Evolutionary conservation across 2,797 vertebrate species (phyloP), one percentile per base, ranked within the genome.

Genomic region (Acrossocheilus fasciatus): DNA sequence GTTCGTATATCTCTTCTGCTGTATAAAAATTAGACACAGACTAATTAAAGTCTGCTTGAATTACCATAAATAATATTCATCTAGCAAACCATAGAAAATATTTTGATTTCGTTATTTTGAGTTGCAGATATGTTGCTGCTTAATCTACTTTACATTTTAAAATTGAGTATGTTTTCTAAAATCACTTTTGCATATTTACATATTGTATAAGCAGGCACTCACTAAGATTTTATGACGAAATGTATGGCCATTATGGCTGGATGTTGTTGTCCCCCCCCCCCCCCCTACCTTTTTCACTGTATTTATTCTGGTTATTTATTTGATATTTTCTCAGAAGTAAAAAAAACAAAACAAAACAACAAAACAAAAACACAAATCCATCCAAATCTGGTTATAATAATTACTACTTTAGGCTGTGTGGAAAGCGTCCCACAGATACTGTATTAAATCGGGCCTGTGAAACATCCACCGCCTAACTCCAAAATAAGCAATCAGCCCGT

Each of bases 401-500:
- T 90, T 85, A 81, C 85, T 62, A 66, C 74, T 75, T 47, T 41
- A 72, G 39, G 64, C 72, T 80, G 69, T 57, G 82, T 84, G 70
- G 74, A 82, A 80, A 83, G 43, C 43, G 4, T 66, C 82, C 80
- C 82, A 81, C 57, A 50, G 76, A 64, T n/a, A 54, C 76, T 54
- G 76, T 68, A 84, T 54, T 52, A 50, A 87, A 64, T 86, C 59
- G 34, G 81, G 59, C 43, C 30, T 43, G 41, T 66, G 43, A n/a
- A 86, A 81, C 52, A 30, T 76, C 87, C 85, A 84, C 47, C 34
- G 85, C 76, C 85, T 77, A 85, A 72, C 85, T 76, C 87, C 20
- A 78, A 85, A 87, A 70, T 89, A 88, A 86, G 57, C 83, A 88
- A 88, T 90, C 86, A 89, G 80, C 59, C 87, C 75, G n/a, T 85